Evolutionary conservation across 2,888 invertebrate species (phyloP), one percentile per base, ranked within the genome.

Genomic region (Chrysomela aeneicollis): DNA sequence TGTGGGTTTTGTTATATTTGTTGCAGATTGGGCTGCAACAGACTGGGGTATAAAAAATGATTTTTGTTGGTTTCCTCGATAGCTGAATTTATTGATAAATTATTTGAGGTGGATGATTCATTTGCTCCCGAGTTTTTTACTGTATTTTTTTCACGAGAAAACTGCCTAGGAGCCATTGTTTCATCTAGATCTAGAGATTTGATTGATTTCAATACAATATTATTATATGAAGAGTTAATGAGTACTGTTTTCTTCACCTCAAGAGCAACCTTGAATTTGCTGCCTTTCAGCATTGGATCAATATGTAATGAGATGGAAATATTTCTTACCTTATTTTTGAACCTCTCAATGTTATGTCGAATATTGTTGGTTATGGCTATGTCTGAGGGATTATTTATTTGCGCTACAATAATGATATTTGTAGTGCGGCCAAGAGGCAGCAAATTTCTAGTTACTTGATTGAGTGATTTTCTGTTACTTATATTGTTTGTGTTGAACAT

Each of bases 211-310:
- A 52, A 2, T 52, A 52, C 52, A 52, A 30, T 52, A 30, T 30
- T 32, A 32, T 1, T 52, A 32, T 52, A 30, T 30, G 26, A 30
- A 1, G 30, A 52, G 30, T 52, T 52, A 52, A 26, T 52, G 15
- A 52, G 32, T 17, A 52, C 1, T 30, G 17, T 0, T 1, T 52
- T 15, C 32, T 4, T 52, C 52, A 52, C 32, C 52, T 52, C 52
- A 52, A 9, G 32, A 32, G 52, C 32, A 52, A 32, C 12, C 17
- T 52, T 52, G 52, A 52, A 52, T 52, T 10, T 52, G 52, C 52
- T 52, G 52, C 50, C 52, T 52, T 30, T 51, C 19, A 51, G 51
- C 51, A 51, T 51, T 51, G 51, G 21, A 51, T 51, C 51, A 51
- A 51, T 19, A 51, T 19, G 51, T 21, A 51, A 51, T 51, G 21